A percentile compares a stretch with the other conserved stretches of the same genome.
These are phyloP conservation scores for Parotocinclus haroldoi DNA, from an alignment of 2,797 vertebrate genomes.

Conservation along the genomic window DNA sequence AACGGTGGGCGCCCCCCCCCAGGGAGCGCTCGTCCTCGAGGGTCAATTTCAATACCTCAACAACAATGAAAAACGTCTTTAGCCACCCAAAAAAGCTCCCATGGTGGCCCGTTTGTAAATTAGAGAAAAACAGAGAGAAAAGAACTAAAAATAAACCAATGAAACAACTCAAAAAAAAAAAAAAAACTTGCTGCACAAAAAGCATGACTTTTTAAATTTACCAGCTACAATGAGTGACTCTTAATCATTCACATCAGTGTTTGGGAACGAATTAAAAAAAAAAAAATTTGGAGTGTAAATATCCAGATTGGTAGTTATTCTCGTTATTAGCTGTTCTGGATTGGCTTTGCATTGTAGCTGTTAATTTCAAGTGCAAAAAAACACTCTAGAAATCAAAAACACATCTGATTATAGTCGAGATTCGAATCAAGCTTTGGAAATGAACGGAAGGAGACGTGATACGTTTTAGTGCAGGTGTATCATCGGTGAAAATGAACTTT, in stretches of 20 bases:
- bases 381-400: constrained; percentile 47
- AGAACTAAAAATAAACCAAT: constrained; percentile 66
- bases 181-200: constrained; percentile 40
- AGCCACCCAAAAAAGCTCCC: constrained; percentile 61
- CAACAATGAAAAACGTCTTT: neutral
- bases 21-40: constrained; percentile 62
- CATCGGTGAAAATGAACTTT: no score
- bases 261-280: neutral
- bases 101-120: constrained; percentile 68
- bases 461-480: no score
- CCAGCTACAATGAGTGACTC: constrained; percentile 63
- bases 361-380: constrained; percentile 76
- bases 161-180: constrained; percentile 62
- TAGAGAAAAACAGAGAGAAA: constrained; percentile 70
- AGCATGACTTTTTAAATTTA: constrained; percentile 74
- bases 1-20: constrained; percentile 47
- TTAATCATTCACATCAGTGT: neutral
- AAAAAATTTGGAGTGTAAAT: neutral
- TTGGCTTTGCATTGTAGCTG: constrained; percentile 64
- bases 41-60: constrained; percentile 59
- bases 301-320: neutral
- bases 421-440: constrained; percentile 28
- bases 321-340: neutral
- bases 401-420: constrained; percentile 49
- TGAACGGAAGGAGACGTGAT: constrained; percentile 27